Percentiles rank a stretch among this genome's conserved stretches.
Evolutionary conservation across 2,113 vertebrate genomes (phyloP).

Genomic region (Urocitellus parryii): DNA sequence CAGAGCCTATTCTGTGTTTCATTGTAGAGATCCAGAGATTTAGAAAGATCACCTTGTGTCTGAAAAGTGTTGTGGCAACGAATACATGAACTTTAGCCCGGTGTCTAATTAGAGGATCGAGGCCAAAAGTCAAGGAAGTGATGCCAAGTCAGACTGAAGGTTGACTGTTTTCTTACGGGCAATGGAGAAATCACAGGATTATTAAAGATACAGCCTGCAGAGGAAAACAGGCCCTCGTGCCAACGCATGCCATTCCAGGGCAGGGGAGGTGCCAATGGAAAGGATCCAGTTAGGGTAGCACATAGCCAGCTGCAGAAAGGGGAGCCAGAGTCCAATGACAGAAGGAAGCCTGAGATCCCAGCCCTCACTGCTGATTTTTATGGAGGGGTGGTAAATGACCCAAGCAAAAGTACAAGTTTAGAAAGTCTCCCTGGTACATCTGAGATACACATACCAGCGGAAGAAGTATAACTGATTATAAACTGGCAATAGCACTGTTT

Average conservation of each 20-base stretch:
- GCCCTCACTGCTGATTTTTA: not conserved
- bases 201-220: not conserved
- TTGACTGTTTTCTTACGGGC: not conserved
- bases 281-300: not conserved
- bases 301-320: not conserved
- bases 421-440: not conserved
- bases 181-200: not conserved
- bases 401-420: not conserved
- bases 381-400: not conserved
- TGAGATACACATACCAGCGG: not conserved
- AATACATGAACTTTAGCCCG: not conserved
- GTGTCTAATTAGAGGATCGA: not conserved
- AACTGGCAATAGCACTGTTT: not conserved
- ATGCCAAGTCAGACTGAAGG: not conserved
- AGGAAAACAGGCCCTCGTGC: not conserved
- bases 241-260: rapidly evolving
- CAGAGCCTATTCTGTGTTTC: not conserved
- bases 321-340: not conserved
- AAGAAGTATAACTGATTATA: not conserved
- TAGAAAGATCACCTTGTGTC: not conserved
- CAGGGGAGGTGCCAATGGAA: not conserved
- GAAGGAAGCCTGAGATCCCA: not conserved
- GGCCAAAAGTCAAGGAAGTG: not conserved
- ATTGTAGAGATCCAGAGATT: not conserved
- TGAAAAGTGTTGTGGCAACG: not conserved